Percentiles rank a stretch among this genome's conserved stretches.
Evolutionary conservation across 2,113 vertebrate species (phyloP).

Genomic region (Neogobius melanostomus): DNA sequence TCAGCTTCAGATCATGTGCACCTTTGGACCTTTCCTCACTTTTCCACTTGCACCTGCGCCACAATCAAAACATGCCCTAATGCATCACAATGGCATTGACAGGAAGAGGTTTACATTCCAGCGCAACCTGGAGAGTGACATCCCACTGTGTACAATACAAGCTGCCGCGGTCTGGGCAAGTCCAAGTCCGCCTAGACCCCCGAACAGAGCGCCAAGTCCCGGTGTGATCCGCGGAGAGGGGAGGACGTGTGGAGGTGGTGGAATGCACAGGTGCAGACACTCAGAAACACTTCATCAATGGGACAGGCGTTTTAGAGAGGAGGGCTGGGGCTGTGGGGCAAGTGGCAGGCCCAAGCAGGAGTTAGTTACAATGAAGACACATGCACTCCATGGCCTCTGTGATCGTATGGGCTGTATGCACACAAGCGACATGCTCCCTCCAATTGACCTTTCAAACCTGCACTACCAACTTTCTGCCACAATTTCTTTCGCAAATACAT

Average conservation of each 20-base stretch:
- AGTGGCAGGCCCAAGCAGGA: conserved; percentile 44
- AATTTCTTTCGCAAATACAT: too few species aligned
- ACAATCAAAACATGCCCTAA: conserved; percentile 22
- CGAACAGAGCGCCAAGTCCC: conserved; percentile 59
- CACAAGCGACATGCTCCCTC: too few species aligned
- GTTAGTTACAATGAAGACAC: conserved; percentile 40
- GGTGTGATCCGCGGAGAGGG: conserved; percentile 36
- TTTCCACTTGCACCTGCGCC: conserved; percentile 43
- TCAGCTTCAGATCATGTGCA: conserved; percentile 20
- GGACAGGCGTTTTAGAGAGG: conserved; percentile 35
- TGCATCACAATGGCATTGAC: conserved; percentile 22
- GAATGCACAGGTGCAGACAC: conserved; percentile 72
- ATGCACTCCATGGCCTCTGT: conserved; percentile 19
- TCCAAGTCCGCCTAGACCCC: conserved; percentile 54
- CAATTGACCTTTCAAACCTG: too few species aligned
- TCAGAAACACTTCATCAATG: conserved; percentile 55
- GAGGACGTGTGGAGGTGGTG: conserved; percentile 39
- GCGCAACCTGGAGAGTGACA: conserved; percentile 54
- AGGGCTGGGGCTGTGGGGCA: conserved; percentile 38
- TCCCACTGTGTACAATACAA: conserved; percentile 55
- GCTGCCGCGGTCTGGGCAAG: conserved; percentile 54
- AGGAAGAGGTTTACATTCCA: conserved; percentile 62
- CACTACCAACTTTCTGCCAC: too few species aligned
- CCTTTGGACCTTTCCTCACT: conserved; percentile 13
- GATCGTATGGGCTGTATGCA: background rate